These are phyloP conservation scores for Rugalucina vietnamica DNA, from an alignment of 2,888 invertebrate genomes.

Conservation along the genomic window DNA sequence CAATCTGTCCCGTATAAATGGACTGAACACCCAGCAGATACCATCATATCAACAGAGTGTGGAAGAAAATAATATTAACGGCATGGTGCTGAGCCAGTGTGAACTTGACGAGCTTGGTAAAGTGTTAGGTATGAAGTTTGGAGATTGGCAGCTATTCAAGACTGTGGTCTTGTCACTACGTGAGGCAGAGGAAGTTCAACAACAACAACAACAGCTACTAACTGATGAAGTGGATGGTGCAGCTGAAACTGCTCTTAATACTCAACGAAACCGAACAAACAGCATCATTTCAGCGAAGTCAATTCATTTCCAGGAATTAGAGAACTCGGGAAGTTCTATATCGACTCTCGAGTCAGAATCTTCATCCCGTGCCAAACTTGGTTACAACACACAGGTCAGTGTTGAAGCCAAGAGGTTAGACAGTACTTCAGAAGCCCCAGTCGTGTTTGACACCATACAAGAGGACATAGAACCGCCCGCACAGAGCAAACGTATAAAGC, in stretches of 20 bases:
- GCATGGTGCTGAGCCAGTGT: constrained; percentile 94
- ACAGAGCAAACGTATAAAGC: constrained; percentile 35
- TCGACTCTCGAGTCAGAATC: background rate
- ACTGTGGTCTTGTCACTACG: constrained; percentile 69
- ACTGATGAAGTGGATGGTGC: too few species aligned
- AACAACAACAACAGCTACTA: background rate
- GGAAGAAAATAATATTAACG: constrained; percentile 92
- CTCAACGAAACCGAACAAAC: background rate
- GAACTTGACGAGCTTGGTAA: constrained; percentile 92
- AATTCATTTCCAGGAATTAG: constrained; percentile 4
- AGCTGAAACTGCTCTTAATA: background rate
- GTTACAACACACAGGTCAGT: constrained; percentile 35
- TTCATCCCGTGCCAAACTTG: background rate
- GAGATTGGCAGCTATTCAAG: constrained; percentile 97
- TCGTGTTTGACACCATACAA: constrained; percentile 43
- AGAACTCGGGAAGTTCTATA: background rate
- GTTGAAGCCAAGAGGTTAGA: constrained; percentile 28
- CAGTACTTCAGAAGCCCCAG: background rate
- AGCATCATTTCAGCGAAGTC: background rate
- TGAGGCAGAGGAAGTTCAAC: constrained; percentile 50
- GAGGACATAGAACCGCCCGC: constrained; percentile 22
- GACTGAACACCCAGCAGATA: constrained; percentile 87
- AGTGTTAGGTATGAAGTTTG: constrained; percentile 91
- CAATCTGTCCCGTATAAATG: constrained; percentile 89
- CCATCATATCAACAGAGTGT: constrained; percentile 87